Percentiles rank a stretch among this genome's conserved stretches.
Evolutionary conservation across 2,113 vertebrate genomes (phyloP).

Genomic region (Pteruthius melanotis): DNA sequence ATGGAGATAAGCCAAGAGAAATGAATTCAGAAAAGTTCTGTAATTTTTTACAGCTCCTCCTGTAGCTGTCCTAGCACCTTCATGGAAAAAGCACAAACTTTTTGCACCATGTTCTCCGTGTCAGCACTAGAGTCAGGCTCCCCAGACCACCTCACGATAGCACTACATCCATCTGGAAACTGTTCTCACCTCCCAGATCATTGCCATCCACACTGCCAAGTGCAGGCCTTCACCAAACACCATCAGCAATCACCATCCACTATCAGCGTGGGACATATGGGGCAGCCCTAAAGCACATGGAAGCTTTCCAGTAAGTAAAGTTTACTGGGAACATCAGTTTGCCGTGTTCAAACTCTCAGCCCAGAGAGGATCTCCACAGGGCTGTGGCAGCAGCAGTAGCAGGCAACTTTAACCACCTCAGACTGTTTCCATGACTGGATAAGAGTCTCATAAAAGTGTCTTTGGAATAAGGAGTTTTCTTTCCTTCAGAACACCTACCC

Average conservation of each 20-base stretch:
- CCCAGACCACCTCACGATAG: neutral
- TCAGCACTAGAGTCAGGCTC: neutral
- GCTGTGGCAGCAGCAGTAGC: neutral
- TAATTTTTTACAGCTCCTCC: neutral
- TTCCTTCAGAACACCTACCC: neutral
- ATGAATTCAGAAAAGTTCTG: neutral
- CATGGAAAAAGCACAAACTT: neutral
- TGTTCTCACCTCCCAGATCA: neutral
- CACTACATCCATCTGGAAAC: neutral
- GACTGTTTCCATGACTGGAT: neutral
- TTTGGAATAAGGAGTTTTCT: neutral
- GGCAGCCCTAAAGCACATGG: neutral
- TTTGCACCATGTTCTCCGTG: neutral
- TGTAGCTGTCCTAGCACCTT: neutral
- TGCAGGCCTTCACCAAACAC: neutral
- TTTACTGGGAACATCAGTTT: neutral
- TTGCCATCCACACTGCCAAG: neutral
- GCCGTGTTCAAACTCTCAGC: neutral
- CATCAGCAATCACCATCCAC: neutral
- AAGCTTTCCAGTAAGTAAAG: neutral
- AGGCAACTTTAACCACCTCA: neutral
- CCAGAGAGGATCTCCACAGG: neutral
- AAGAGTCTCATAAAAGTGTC: neutral
- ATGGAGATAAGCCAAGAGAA: neutral
- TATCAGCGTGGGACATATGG: neutral